Base-by-base conservation (phyloP, 1,140 invertebrate species). In the Battus philenor region DNA sequence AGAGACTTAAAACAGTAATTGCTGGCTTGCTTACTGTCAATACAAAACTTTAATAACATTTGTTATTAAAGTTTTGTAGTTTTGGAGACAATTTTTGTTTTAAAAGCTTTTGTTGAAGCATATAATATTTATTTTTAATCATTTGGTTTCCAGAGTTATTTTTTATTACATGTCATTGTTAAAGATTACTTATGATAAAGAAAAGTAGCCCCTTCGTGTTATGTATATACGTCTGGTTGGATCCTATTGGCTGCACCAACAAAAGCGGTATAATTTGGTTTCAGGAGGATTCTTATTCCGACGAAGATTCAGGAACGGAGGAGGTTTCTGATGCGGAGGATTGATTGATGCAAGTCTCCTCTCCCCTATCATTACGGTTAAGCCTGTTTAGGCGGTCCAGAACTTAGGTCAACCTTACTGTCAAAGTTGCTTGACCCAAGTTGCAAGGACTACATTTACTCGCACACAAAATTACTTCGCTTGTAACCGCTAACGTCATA, bases 261-360 rank as follows among this genome's bases (percentile, higher is more conserved):
- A 75, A 77, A 58, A 57, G 62, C 64, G 64, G 68, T 61, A 53
- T 70, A 57, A n/a, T 81, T 82, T 82, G 70, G 47, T 84, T 84
- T 76, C 80, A 84, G 80, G 80, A 84, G 80, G 80, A 84, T 76
- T 82, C 78, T 48, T 80, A 75, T 57, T 82, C 76, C 27, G 78
- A 80, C 45, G 80, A 80, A 52, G 76, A 80, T 52, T 84, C 80
- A 2, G 77, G 80, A 47, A 81, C 77, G n/a, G 80, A 84, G 62
- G 80, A 84, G 57, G 67, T 84, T 20, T 80, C 80, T 7, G 80
- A 82, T 53, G 68, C 47, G 50, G 77, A 82, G 31, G 76, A 80
- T 61, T 81, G 79, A n/a, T n/a, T 20, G 18, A 83, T 63, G 60
- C 68, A 54, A 50, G 55, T 47, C 44, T 51, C 22, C 20, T 43